Evolutionary conservation across 1,140 invertebrate species (phyloP).

Genomic region (Pristionchus pacificus): DNA sequence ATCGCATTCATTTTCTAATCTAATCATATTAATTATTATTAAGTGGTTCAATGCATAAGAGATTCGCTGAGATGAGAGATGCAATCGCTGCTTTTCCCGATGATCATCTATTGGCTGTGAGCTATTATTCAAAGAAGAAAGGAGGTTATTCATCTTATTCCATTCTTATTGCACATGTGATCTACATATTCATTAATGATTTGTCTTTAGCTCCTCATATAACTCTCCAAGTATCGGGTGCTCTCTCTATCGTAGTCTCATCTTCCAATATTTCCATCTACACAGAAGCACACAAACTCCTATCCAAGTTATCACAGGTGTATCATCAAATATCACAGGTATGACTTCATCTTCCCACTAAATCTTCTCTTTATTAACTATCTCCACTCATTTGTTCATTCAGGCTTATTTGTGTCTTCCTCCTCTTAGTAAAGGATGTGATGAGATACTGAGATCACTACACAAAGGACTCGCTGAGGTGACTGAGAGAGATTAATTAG

Average conservation of each 20-base stretch:
- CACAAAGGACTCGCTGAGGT: too few species aligned
- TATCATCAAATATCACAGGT: too few species aligned
- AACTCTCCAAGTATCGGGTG: not conserved
- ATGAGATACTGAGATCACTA: too few species aligned
- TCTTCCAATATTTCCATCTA: not conserved
- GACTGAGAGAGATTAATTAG: too few species aligned
- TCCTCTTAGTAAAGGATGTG: too few species aligned
- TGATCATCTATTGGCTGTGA: not conserved
- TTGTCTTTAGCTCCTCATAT: too few species aligned
- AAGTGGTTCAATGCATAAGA: not conserved
- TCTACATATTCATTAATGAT: not conserved
- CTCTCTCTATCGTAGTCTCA: not conserved
- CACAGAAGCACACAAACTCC: not conserved
- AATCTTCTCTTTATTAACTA: too few species aligned
- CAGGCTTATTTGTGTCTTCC: too few species aligned
- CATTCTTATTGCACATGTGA: not conserved
- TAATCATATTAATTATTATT: not conserved
- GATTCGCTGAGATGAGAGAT: not conserved
- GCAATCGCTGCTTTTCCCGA: not conserved
- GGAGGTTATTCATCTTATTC: not conserved
- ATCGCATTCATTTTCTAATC: not conserved
- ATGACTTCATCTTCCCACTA: too few species aligned
- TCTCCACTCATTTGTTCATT: too few species aligned
- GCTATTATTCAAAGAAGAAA: not conserved
- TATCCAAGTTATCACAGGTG: not conserved